Base-by-base conservation (phyloP, 2,888 invertebrate genomes). In the Timandra comae region DNA sequence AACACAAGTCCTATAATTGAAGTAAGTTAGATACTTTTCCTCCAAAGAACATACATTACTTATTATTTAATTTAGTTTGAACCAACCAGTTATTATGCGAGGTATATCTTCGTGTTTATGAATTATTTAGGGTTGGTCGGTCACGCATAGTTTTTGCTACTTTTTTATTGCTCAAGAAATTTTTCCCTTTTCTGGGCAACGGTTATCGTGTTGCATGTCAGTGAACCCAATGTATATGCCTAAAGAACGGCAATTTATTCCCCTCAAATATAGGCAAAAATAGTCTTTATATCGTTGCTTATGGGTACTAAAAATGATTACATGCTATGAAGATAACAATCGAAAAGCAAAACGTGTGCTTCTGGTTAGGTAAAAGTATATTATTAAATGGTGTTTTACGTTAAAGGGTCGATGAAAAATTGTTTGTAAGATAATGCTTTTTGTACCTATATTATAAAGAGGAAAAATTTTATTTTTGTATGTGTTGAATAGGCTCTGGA, bases 161-260 rank as follows among this genome's bases (percentile, higher is more conserved):
- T 67, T 68, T 71, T 72, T 71, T 73, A 71, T 72, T 70, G 63
- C 61, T 63, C 52, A 63, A 69, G 70, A 65, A 58, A n/a, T n/a
- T 75, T 69, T 68, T 62, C 70, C 62, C 69, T 70, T 77, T 79
- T 74, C 77, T 73, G 73, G 72, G 69, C 74, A 72, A 71, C 63
- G 64, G 65, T 75, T 77, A 71, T 74, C 72, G 78, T 72, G 68
- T 74, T 70, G 71, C 77, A 76, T 76, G 78, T 70, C 60, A 63
- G 59, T 61, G 66, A 70, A 58, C 67, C 58, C 55, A 57, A 46
- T 29, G 30, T 30, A 59, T 61, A 45, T 16, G 16, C 16, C 16
- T 48, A 62, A 68, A 68, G 54, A 57, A 41, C 21, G 50, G 58
- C 58, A 58, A 47, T 47, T 47, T 47, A 47, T 47, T 41, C 35